Evolutionary conservation across 2,797 vertebrate species (phyloP).

Genomic region (Clamator glandarius): DNA sequence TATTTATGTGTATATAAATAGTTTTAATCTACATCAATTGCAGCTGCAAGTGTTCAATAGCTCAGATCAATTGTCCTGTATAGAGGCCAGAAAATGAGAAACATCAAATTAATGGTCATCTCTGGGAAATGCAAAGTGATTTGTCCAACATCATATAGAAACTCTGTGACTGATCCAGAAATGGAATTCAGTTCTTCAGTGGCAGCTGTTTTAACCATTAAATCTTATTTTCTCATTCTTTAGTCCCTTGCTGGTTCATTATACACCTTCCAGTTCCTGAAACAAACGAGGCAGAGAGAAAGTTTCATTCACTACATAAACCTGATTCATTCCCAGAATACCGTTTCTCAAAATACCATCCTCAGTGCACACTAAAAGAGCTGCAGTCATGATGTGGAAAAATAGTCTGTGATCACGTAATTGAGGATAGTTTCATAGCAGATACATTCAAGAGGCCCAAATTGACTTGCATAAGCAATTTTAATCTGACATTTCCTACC

Average conservation of each 20-base stretch:
- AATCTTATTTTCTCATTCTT: conserved; percentile 53
- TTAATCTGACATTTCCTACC: not conserved
- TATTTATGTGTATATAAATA: not conserved
- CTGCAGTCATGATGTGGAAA: conserved; percentile 19
- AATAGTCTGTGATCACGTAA: conserved; percentile 34
- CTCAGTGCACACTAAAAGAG: not conserved
- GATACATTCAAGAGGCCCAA: not conserved
- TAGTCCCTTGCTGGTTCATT: conserved; percentile 67
- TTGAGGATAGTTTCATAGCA: conserved; percentile 25
- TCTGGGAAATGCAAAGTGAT: conserved; percentile 42
- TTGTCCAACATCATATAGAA: conserved; percentile 42
- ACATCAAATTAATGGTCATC: conserved; percentile 45
- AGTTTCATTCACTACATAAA: conserved; percentile 59
- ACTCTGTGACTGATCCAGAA: conserved; percentile 40
- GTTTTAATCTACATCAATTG: not conserved
- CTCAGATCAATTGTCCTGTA: not conserved
- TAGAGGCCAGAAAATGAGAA: not conserved
- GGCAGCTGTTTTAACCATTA: conserved; percentile 61
- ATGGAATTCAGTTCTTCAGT: conserved; percentile 41
- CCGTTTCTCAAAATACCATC: conserved; percentile 28
- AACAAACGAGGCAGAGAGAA: conserved; percentile 62
- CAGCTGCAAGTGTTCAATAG: not conserved
- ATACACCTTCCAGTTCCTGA: conserved; percentile 61
- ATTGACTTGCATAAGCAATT: not conserved
- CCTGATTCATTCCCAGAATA: conserved; percentile 46